Evolutionary conservation across 2,888 invertebrate species (phyloP), one percentile per base, ranked within the genome.

Genomic region (Scaptomyza reducta): DNA sequence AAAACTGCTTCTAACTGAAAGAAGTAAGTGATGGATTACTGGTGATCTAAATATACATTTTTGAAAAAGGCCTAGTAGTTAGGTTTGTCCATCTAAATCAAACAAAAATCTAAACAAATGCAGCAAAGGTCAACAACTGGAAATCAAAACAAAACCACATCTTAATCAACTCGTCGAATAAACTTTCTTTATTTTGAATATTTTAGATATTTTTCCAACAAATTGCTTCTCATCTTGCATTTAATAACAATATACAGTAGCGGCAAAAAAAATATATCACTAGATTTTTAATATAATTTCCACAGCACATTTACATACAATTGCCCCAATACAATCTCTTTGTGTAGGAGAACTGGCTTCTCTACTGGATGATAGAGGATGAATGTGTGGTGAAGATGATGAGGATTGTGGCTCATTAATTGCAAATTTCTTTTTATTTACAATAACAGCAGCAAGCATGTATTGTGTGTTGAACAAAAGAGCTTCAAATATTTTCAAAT

Each of bases 271-370:
- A 64, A 70, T 31, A 77, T 79, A 79, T 66, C 51, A 74, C 71
- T 62, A 59, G 60, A 58, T 72, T 44, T 66, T 33, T 33, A 79
- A 77, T 71, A 74, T 74, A 51, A 68, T 79, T 74, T 85, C 61
- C 82, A 81, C 86, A 65, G 57, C 56, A 57, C 57, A 81, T 82
- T 82, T 79, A 46, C 70, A 83, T 77, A 86, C 82, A 82, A 79
- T 82, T 73, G 79, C 46, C 74, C 45, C 29, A 47, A 50, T 47
- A 46, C 33, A 58, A 62, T 58, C 27, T 50, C 41, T 7, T 38
- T 45, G 33, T 49, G 33, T 35, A 50, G 50, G 50, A 35, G 50
- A 25, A 38, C 22, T 56, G 45, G 50, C 38, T 41, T 16, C 41
- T 22, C n/a, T 16, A 31, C 18, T 10, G 29, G 40, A 16, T 42